Base-by-base conservation (phyloP, 2,888 invertebrate species). In the Strigamia crassipes region DNA sequence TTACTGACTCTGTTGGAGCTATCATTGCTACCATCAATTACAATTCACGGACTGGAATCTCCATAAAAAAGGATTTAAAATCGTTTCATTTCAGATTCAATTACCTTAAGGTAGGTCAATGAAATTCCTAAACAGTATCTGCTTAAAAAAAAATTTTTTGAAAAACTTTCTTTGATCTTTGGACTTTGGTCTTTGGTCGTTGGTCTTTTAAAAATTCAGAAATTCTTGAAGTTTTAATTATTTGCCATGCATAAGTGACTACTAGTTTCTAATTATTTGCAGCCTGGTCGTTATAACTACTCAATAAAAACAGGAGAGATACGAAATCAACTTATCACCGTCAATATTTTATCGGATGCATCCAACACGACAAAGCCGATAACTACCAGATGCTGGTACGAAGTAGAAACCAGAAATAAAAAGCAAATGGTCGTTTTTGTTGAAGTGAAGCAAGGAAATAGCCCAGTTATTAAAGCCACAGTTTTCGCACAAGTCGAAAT, bases 401-500 rank as follows among this genome's bases (percentile, higher is more conserved):
- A 73, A n/a, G 13, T 31, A 31, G 21, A n/a, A 66, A 66, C 21
- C 3, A 15, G 13, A n/a, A 78, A 78, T 38, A n/a, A 78, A 13
- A 41, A 41, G 42, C 41, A 18, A 78, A 10, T 78, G 13, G 15
- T 80, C 15, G 41, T 81, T 1, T 78, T 81, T 23, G 81, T 78
- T 23, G 15, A 31, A 21, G 81, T 81, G 18, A 56, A 81, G 15
- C 81, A 81, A 78, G 81, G 81, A 15, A 73, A n/a, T 27, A 38
- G 23, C 27, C 81, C 81, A 2, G 81, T 81, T 21, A 12, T 81
- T 31, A 15, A 15, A 41, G 81, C 81, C 21, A 46, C 18, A 0
- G 81, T 81, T 18, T 27, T 23, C 5, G 81, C 81, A 5, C 4
- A 41, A 18, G 42, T 81, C 46, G 77, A 81, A 10, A 34, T 41